A percentile compares a stretch with the other conserved stretches of the same genome.
These are phyloP conservation scores for Sebastes dallii DNA, from an alignment of 2,797 vertebrate species.

Conservation along the genomic window DNA sequence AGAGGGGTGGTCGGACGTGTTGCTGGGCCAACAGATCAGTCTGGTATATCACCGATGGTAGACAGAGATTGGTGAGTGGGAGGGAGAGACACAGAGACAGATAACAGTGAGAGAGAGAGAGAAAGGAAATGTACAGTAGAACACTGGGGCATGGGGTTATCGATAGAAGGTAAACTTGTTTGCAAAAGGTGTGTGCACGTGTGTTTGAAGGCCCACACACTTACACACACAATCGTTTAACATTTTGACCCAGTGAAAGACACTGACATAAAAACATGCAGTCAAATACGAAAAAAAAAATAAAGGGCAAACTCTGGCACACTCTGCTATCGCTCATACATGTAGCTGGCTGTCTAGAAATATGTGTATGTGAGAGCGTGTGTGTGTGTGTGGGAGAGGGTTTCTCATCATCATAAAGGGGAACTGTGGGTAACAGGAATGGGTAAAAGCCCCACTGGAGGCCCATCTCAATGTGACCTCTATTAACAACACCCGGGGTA, in stretches of 20 bases:
- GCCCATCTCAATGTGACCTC: constrained; percentile 80
- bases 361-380: background rate
- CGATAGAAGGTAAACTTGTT: constrained; percentile 4
- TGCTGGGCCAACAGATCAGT: constrained; percentile 58
- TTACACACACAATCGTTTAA: background rate
- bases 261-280: background rate
- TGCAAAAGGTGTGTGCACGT: background rate
- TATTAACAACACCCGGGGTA: constrained; percentile 73
- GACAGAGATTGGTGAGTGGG: background rate
- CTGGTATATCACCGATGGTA: constrained; percentile 41
- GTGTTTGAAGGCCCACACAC: background rate
- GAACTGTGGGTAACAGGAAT: constrained; percentile 42
- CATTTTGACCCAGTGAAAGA: background rate
- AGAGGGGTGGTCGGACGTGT: constrained; percentile 57
- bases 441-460: constrained; percentile 54
- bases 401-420: constrained; percentile 47
- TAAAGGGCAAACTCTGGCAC: background rate
- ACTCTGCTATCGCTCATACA: background rate
- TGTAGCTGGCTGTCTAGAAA: background rate
- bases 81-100: constrained; percentile 3
- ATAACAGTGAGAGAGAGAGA: background rate
- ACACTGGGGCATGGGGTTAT: background rate
- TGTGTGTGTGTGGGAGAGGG: background rate
- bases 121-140: background rate
- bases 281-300: background rate